Conservation (phyloP, 2,797 vertebrate species). For the Choloepus didactylus region DNA sequence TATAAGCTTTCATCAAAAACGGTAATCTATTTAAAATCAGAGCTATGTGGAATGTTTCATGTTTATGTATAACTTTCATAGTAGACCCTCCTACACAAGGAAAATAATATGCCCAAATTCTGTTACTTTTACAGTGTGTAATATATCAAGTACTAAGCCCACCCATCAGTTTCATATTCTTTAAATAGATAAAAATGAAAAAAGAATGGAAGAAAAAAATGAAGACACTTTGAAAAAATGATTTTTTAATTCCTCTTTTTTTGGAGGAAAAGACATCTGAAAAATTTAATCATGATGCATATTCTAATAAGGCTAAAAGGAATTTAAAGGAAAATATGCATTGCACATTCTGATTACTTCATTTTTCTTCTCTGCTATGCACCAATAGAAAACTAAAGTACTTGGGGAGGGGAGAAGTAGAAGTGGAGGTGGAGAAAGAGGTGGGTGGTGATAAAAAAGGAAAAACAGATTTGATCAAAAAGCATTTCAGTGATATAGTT, state of each 20-base stretch:
- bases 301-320: slow-evolving; percentile 57
- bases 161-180: slow-evolving; percentile 65
- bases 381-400: background rate
- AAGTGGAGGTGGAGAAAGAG: background rate
- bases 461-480: slow-evolving; percentile 80
- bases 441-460: slow-evolving; percentile 62
- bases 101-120: slow-evolving; percentile 79
- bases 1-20: slow-evolving; percentile 85
- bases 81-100: slow-evolving; percentile 73
- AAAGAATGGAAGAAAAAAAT: slow-evolving; percentile 52
- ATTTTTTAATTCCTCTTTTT: slow-evolving; percentile 73
- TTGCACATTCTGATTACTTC: slow-evolving; percentile 66
- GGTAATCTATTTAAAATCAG: slow-evolving; percentile 84
- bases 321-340: slow-evolving; percentile 49
- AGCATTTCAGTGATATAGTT: slow-evolving; percentile 78
- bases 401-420: background rate
- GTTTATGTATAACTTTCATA: slow-evolving; percentile 85
- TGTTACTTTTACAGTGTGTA: slow-evolving; percentile 81
- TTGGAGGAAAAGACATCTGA: slow-evolving; percentile 68
- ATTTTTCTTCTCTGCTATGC: slow-evolving; percentile 48
- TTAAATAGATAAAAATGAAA: slow-evolving; percentile 78
- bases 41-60: slow-evolving; percentile 82
- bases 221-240: slow-evolving; percentile 66
- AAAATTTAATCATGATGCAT: slow-evolving; percentile 50
- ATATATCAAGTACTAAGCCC: slow-evolving; percentile 74